Conservation (phyloP, 1,140 invertebrate species). For the Sitobion miscanthi region DNA sequence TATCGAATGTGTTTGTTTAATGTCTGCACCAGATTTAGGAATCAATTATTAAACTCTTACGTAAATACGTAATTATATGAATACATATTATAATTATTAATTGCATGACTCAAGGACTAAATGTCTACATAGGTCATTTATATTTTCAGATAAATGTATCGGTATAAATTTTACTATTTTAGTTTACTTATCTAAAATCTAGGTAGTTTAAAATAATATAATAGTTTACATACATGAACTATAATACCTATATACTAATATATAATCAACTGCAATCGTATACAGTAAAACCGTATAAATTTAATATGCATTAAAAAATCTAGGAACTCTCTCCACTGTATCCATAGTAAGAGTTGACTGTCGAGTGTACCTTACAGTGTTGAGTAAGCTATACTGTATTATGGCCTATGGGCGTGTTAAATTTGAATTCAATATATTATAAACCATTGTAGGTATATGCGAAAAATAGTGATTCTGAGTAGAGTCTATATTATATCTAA, state of each 20-base stretch:
- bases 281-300: background rate
- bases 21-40: background rate
- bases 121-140: background rate
- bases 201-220: background rate
- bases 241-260: background rate
- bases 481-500: background rate
- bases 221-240: background rate
- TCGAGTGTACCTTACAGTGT: too few species aligned
- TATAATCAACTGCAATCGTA: background rate
- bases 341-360: too few species aligned
- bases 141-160: background rate
- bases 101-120: background rate
- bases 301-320: too few species aligned
- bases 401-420: too few species aligned
- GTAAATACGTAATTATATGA: background rate
- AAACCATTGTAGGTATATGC: too few species aligned
- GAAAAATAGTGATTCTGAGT: background rate
- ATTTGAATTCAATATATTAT: too few species aligned
- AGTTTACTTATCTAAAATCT: background rate
- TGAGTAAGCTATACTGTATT: too few species aligned
- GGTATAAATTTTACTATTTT: background rate
- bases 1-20: background rate
- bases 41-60: background rate
- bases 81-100: background rate
- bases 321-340: too few species aligned